These are phyloP conservation scores for Xylocampa areola DNA, from an alignment of 2,888 invertebrate genomes.

Conservation along the genomic window DNA sequence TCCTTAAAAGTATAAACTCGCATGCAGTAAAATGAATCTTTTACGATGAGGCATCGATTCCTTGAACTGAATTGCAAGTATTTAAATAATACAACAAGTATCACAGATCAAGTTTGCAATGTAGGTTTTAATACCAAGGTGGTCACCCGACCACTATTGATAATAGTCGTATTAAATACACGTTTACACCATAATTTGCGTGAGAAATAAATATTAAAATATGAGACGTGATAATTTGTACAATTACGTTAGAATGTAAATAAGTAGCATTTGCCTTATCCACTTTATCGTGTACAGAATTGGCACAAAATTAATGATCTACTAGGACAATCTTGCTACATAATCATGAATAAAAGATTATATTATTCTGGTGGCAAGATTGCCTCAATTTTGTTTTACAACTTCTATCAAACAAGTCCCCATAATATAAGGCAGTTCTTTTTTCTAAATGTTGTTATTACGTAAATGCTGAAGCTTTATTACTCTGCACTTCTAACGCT, in stretches of 20 bases:
- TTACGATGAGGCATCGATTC: conserved; percentile 57
- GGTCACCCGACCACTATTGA: conserved; percentile 54
- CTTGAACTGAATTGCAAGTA: conserved; percentile 79
- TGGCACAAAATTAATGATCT: conserved; percentile 46
- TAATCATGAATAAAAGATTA: conserved; percentile 1
- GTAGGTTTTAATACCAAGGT: conserved; percentile 74
- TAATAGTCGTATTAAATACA: conserved; percentile 40
- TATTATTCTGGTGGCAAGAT: neutral
- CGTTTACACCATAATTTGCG: conserved; percentile 37
- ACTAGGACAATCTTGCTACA: conserved; percentile 35
- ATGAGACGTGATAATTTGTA: conserved; percentile 23
- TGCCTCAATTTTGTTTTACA: neutral
- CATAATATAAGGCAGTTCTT: too few relatives aligned
- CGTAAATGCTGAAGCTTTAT: conserved; percentile 4
- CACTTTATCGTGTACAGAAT: conserved; percentile 27
- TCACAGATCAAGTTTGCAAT: conserved; percentile 66
- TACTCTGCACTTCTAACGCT: conserved; percentile 22
- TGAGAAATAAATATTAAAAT: conserved; percentile 37
- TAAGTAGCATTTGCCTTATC: conserved; percentile 26
- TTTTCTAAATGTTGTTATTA: conserved; percentile 7
- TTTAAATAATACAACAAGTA: conserved; percentile 68
- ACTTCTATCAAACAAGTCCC: too few relatives aligned
- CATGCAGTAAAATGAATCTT: conserved; percentile 36
- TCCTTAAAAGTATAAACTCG: conserved; percentile 30
- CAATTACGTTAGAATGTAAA: conserved; percentile 23